Evolutionary conservation across 2,113 vertebrate genomes (phyloP).

Genomic region (Oryctolagus cuniculus): DNA sequence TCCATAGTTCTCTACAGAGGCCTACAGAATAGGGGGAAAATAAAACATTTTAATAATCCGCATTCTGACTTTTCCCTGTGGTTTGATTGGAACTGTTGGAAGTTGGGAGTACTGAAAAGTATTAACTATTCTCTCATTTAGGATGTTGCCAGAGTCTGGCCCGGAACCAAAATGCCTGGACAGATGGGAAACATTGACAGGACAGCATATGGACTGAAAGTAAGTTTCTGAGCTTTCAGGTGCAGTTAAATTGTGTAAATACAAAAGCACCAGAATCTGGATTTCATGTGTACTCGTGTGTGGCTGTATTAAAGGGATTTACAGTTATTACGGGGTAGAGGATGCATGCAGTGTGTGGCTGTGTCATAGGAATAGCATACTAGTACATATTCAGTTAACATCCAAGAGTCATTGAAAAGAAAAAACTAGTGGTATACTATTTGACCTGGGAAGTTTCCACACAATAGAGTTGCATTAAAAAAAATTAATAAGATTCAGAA

Average conservation of each 20-base stretch:
- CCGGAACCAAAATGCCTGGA: conserved; percentile 98
- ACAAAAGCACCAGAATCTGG: not conserved
- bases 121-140: conserved; percentile 76
- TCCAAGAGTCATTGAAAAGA: not conserved
- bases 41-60: not conserved
- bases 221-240: conserved; percentile 77
- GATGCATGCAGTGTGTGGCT: not conserved
- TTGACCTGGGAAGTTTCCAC: conserved; percentile 9
- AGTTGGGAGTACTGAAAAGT: conserved; percentile 30
- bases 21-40: not conserved
- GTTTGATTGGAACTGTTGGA: not conserved
- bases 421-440: not conserved
- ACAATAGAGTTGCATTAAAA: not conserved
- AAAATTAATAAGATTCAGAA: not conserved
- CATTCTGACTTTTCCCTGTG: not conserved
- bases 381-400: not conserved
- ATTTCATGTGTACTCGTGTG: not conserved
- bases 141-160: conserved; percentile 94
- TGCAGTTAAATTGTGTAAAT: not conserved
- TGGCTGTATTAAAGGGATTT: not conserved
- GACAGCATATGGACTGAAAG: conserved; percentile 94
- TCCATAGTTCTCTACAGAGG: not conserved
- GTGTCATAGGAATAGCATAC: no score
- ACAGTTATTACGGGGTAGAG: not conserved
- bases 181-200: conserved; percentile 92